Base-by-base conservation (phyloP, 2,113 vertebrate genomes). In the Callipepla squamata region DNA sequence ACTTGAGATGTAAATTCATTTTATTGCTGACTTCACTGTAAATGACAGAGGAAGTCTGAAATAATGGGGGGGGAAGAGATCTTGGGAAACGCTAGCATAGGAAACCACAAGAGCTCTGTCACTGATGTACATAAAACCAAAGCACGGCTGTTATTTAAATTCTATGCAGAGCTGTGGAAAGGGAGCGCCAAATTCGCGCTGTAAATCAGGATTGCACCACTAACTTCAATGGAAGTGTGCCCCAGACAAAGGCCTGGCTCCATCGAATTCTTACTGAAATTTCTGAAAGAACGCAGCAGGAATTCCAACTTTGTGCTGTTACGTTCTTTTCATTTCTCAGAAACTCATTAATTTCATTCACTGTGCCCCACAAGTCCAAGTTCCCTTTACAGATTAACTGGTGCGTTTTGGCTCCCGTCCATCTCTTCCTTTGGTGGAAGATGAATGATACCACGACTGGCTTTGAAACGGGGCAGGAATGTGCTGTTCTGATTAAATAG, bases 401-500 rank as follows among this genome's bases (percentile, higher is more conserved):
- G 62, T 89, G 59, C 73, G 30, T 80, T 93, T 98, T 98, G 98
- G 98, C 98, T 94, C 65, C 68, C 93, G 57, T 97, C 98, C 98
- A 97, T 96, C 96, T 95, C 96, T 75, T 97, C 82, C 88, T 88
- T 83, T 90, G 90, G 92, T 96, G 97, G 97, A 83, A 95, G 97
- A 97, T 98, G 98, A 98, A 98, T 98, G 97, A 96, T 95, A 92
- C 96, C 95, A 91, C 74, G 90, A 92, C 93, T 95, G 96, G 97
- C 97, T 93, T 96, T 98, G 98, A 98, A 97, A 98, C 93, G 96
- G 97, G 96, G 91, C 88, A 92, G 97, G 97, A 98, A 98, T 98
- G 98, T 92, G 94, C 96, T 53, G 95, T 76, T 89, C 97, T 97
- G 91, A 96, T 98, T 91, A 88, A 96, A 95, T 86, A 94, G 95